Percentiles rank a stretch among this genome's conserved stretches.
Conservation (phyloP, 2,797 vertebrate genomes). For the Gorsachius magnificus region DNA sequence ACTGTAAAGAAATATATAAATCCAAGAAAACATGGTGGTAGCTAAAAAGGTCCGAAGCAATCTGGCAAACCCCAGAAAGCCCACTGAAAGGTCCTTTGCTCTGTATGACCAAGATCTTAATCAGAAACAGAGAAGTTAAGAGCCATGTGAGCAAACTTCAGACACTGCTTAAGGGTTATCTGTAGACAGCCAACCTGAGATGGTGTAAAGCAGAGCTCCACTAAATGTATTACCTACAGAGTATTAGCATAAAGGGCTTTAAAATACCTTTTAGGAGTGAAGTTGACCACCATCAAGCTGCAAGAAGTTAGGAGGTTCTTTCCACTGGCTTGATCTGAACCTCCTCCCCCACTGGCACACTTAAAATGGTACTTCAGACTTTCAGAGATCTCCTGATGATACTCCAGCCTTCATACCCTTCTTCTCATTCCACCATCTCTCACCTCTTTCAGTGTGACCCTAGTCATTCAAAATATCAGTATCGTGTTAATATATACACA, state of each 20-base stretch:
- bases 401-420: background rate
- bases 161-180: background rate
- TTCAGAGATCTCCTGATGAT: background rate
- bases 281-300: background rate
- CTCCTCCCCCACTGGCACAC: background rate
- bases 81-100: background rate
- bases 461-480: background rate
- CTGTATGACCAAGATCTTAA: background rate
- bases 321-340: background rate
- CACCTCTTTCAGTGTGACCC: background rate
- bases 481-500: background rate
- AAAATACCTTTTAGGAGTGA: background rate
- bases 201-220: background rate
- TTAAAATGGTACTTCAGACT: background rate
- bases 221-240: background rate
- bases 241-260: background rate
- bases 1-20: background rate
- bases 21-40: background rate
- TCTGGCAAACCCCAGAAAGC: background rate
- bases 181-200: background rate
- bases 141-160: background rate
- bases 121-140: background rate
- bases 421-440: background rate
- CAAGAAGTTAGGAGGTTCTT: background rate
- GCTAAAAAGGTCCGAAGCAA: background rate